Percentiles rank a stretch among this genome's conserved stretches.
These are phyloP conservation scores for Burhinus bistriatus DNA, from an alignment of 2,113 vertebrate species.

Conservation along the genomic window DNA sequence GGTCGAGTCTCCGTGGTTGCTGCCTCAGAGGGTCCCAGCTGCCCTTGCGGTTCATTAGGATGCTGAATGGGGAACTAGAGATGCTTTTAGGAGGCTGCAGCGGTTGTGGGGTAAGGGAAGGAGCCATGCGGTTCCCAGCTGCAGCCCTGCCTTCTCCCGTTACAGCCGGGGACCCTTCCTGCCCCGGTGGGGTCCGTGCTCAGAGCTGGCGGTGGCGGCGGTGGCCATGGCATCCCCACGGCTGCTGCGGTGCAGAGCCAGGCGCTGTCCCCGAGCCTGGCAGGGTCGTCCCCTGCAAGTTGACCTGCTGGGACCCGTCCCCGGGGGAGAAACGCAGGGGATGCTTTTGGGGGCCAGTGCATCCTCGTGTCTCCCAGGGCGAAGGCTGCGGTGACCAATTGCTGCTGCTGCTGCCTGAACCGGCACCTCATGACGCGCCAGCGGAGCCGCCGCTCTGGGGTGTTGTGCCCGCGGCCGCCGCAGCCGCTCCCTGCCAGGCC, in stretches of 20 bases:
- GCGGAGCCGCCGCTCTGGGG: neutral
- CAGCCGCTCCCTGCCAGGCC: neutral
- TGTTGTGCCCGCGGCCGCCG: neutral
- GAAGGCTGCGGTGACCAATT: fast-evolving
- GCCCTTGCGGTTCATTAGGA: conserved; percentile 57
- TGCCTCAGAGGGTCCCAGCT: conserved; percentile 44
- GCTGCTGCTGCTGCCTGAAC: neutral
- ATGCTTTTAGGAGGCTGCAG: conserved; percentile 53
- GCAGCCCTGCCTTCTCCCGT: neutral
- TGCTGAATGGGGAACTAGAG: conserved; percentile 36
- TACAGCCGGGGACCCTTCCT: neutral
- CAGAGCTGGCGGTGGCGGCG: fast-evolving
- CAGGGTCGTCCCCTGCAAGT: fast-evolving
- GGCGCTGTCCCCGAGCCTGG: fast-evolving
- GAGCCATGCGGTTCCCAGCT: neutral
- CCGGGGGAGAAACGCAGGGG: neutral
- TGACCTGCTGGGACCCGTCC: neutral
- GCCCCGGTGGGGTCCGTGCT: fast-evolving
- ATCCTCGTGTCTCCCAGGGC: neutral
- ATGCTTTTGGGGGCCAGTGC: fast-evolving
- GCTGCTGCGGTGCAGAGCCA: neutral
- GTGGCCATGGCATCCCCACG: fast-evolving
- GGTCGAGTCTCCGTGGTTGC: conserved; percentile 25
- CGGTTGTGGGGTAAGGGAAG: conserved; percentile 15
- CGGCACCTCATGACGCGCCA: fast-evolving